These are phyloP conservation scores for Zaprionus bogoriensis DNA, from an alignment of 2,888 invertebrate species.

Conservation along the genomic window DNA sequence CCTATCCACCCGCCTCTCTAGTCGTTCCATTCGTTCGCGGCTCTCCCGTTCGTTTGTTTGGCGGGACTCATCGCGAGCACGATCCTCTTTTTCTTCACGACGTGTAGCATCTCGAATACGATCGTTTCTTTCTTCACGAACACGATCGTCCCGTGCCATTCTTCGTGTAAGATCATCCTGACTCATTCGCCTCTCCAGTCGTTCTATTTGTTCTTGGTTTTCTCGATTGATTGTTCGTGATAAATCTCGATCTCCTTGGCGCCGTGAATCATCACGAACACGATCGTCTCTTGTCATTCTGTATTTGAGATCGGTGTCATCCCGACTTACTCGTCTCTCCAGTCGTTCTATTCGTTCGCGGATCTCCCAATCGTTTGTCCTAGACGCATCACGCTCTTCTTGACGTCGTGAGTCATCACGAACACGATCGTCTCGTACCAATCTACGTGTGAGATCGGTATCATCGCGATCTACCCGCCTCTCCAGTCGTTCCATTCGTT, in stretches of 20 bases:
- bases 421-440: neutral
- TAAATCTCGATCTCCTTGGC: neutral
- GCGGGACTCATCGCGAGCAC: neutral
- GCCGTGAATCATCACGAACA: neutral
- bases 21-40: neutral
- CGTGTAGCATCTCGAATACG: neutral
- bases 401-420: neutral
- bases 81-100: neutral
- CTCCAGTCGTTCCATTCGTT: neutral
- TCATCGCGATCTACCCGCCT: neutral
- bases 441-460: neutral
- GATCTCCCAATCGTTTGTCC: neutral
- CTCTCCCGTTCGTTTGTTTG: neutral
- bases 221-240: constrained; percentile 7
- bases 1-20: neutral
- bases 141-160: neutral
- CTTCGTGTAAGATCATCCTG: neutral
- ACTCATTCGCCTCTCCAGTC: neutral
- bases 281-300: neutral
- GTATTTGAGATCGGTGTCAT: neutral
- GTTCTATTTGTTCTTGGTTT: neutral
- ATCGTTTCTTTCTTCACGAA: neutral
- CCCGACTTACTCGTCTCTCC: neutral
- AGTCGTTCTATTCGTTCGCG: neutral
- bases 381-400: neutral